Conservation (phyloP, 2,888 invertebrate genomes). For the Andrena dorsata region DNA sequence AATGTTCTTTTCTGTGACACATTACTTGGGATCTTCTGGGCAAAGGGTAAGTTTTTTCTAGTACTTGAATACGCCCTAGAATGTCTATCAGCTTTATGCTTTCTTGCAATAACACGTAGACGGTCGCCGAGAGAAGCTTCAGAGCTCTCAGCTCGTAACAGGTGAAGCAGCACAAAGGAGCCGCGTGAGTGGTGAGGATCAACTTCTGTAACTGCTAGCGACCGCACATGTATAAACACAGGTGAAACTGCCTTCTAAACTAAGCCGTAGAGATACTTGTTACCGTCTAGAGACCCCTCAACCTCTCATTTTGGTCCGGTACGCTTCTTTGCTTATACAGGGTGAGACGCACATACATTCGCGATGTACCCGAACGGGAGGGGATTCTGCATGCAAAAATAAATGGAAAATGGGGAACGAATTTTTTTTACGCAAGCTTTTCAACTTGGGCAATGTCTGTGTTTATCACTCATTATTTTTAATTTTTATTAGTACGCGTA, state of each 20-base stretch:
- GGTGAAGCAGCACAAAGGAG: constrained; percentile 56
- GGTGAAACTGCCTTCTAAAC: constrained; percentile 78
- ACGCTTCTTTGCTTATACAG: constrained; percentile 43
- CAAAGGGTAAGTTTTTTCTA: background rate
- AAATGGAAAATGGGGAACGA: no score
- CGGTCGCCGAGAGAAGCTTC: constrained; percentile 12
- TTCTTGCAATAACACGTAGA: constrained; percentile 32
- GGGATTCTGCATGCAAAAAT: background rate
- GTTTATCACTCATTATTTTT: no score
- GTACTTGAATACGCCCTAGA: constrained; percentile 10
- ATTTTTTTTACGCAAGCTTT: no score
- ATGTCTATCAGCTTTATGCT: background rate
- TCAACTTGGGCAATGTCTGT: no score
- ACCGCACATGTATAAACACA: constrained; percentile 80
- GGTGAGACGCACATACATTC: background rate
- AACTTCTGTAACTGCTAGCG: constrained; percentile 65
- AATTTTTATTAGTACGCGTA: no score
- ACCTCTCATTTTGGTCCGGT: constrained; percentile 72
- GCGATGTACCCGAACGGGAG: background rate
- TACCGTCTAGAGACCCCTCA: constrained; percentile 54
- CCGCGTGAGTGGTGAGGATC: constrained; percentile 35
- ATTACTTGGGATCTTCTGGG: background rate
- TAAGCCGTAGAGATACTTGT: constrained; percentile 76
- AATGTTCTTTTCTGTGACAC: background rate
- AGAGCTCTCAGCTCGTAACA: constrained; percentile 27